phyloP scores from a whole-genome alignment of 2,797 vertebrate genomes.

The Gobionotothen gibberifrons region DNA sequence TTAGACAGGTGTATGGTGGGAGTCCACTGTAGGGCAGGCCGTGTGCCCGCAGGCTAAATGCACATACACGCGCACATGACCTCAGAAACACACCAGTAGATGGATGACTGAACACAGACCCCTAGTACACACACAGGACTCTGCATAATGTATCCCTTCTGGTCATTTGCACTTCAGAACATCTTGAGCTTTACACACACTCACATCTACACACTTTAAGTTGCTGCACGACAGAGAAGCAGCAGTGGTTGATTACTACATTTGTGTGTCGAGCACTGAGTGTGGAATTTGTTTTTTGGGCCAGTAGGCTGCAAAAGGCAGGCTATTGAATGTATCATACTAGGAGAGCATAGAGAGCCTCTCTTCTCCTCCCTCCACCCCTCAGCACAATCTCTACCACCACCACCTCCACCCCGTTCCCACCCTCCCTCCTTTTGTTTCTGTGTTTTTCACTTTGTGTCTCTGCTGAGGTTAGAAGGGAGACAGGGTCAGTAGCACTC shows the following conservation, averaged over 20 bases:
- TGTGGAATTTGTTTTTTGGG: constrained; percentile 51
- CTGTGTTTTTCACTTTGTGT: constrained; percentile 32
- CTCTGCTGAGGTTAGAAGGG: constrained; percentile 46
- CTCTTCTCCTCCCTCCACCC: constrained; percentile 28
- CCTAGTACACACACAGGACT: constrained; percentile 9
- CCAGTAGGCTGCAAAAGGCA: constrained; percentile 40
- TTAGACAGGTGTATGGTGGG: constrained; percentile 61
- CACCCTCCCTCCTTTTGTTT: constrained; percentile 42
- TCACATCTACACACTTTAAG: neutral
- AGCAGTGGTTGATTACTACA: constrained; percentile 12
- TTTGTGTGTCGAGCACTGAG: constrained; percentile 5
- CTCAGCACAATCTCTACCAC: constrained; percentile 51
- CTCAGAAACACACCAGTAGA: constrained; percentile 13
- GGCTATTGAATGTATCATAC: constrained; percentile 82
- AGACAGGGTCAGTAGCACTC: constrained; percentile 60
- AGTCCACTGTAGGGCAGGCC: constrained; percentile 44
- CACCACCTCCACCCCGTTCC: constrained; percentile 49
- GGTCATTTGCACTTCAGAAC: constrained; percentile 44
- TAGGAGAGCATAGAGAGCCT: constrained; percentile 49
- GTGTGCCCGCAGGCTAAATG: constrained; percentile 30
- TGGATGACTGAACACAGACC: constrained; percentile 42
- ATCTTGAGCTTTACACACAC: constrained; percentile 24
- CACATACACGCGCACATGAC: constrained; percentile 25
- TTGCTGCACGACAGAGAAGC: constrained; percentile 12
- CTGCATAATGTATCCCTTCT: constrained; percentile 25